Conservation (phyloP, 2,888 invertebrate genomes). For the Drosophila crucigera region DNA sequence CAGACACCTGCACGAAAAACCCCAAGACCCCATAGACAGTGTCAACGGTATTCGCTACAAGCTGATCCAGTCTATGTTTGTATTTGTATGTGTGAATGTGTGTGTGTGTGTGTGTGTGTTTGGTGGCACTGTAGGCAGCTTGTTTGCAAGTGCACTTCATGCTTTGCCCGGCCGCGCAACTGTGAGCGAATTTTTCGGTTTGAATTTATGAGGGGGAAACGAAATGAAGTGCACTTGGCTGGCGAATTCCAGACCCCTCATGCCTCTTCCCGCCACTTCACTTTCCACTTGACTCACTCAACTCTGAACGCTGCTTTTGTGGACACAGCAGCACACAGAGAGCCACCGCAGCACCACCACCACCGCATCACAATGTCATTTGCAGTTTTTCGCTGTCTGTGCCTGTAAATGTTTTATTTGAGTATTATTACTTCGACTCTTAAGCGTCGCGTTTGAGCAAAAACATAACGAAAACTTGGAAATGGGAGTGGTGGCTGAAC, state of each 20-base stretch:
- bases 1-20: slow-evolving; percentile 50
- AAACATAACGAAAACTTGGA: slow-evolving; percentile 19
- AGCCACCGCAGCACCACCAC: slow-evolving; percentile 13
- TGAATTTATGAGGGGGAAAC: slow-evolving; percentile 70
- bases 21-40: slow-evolving; percentile 26
- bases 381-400: slow-evolving; percentile 75
- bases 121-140: slow-evolving; percentile 62
- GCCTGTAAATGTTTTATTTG: slow-evolving; percentile 78
- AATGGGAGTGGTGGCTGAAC: background rate
- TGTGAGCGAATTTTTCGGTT: slow-evolving; percentile 70
- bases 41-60: slow-evolving; percentile 24
- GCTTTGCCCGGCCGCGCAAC: slow-evolving; percentile 24
- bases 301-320: slow-evolving; percentile 66
- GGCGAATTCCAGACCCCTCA: slow-evolving; percentile 21
- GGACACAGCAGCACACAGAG: slow-evolving; percentile 33
- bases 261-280: slow-evolving; percentile 49
- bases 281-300: slow-evolving; percentile 73
- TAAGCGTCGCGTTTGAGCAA: slow-evolving; percentile 56
- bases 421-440: slow-evolving; percentile 78
- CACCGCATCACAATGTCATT: slow-evolving; percentile 61
- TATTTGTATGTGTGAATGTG: slow-evolving; percentile 4
- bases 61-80: slow-evolving; percentile 22
- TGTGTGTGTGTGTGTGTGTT: slow-evolving; percentile 20
- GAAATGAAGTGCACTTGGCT: slow-evolving; percentile 76
- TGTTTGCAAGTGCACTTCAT: slow-evolving; percentile 63